Percentiles rank a stretch among this genome's conserved stretches.
Evolutionary conservation across 2,113 vertebrate species (phyloP).

Genomic region (Corynorhinus townsendii): DNA sequence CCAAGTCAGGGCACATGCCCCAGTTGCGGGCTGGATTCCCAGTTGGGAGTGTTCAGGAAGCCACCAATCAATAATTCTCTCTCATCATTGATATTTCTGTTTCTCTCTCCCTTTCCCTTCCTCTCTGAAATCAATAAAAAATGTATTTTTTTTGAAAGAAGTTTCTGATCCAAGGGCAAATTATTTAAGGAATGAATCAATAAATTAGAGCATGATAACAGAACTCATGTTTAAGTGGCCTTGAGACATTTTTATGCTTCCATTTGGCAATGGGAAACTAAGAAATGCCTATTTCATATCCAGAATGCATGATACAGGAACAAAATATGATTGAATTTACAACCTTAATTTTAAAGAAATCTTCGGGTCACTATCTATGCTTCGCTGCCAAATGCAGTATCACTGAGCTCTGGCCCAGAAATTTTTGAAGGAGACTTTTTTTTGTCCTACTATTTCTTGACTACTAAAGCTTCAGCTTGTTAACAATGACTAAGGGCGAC

Average conservation of each 20-base stretch:
- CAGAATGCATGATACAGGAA: neutral
- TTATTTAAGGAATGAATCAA: neutral
- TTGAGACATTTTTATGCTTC: neutral
- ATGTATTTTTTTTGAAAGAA: neutral
- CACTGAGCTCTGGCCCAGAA: neutral
- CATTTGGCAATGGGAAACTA: neutral
- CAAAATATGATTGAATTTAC: neutral
- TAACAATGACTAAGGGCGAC: neutral
- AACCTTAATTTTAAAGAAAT: neutral
- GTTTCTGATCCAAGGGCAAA: neutral
- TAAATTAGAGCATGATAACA: neutral
- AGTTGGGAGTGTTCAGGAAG: too few species aligned
- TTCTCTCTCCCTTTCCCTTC: too few species aligned
- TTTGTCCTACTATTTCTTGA: neutral
- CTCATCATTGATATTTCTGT: too few species aligned
- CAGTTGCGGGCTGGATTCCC: too few species aligned
- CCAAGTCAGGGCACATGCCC: too few species aligned
- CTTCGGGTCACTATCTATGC: neutral
- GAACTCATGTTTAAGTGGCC: neutral
- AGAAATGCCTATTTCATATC: neutral
- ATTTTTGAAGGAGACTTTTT: neutral
- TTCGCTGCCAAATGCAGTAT: neutral
- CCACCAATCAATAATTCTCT: too few species aligned
- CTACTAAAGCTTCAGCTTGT: neutral
- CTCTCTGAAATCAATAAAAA: too few species aligned